Evolutionary conservation across 2,888 invertebrate species (phyloP).

Genomic region (Epirrita christyi): DNA sequence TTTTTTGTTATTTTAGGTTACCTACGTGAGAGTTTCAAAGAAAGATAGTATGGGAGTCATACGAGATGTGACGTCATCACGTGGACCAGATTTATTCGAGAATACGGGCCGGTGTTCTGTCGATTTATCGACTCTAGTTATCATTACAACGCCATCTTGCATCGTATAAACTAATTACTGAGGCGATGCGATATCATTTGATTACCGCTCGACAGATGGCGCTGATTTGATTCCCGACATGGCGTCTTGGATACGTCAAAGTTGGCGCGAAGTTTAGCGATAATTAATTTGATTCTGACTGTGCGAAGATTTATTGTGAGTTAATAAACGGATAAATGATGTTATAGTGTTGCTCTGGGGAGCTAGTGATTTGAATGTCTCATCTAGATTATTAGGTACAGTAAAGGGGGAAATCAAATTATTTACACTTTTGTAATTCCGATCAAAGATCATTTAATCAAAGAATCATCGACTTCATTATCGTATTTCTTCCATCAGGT

Average conservation of each 20-base stretch:
- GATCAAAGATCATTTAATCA: too few species aligned
- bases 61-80: too few species aligned
- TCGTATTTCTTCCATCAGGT: constrained; percentile 84
- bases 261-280: constrained; percentile 64
- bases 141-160: constrained; percentile 57
- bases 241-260: constrained; percentile 49
- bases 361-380: constrained; percentile 36
- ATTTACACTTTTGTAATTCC: neutral
- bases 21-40: neutral
- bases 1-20: neutral
- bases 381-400: neutral
- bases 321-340: constrained; percentile 61
- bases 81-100: too few species aligned
- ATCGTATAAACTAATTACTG: constrained; percentile 71
- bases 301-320: constrained; percentile 70
- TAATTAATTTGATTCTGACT: constrained; percentile 75
- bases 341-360: constrained; percentile 43
- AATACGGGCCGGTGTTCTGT: constrained; percentile 11
- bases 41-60: too few species aligned
- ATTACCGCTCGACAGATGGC: constrained; percentile 74
- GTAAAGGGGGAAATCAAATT: constrained; percentile 7
- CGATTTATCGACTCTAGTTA: constrained; percentile 42
- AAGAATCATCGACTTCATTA: neutral
- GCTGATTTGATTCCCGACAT: constrained; percentile 66
- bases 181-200: constrained; percentile 75